Base-by-base conservation (phyloP, 2,888 invertebrate genomes). In the Stramonita haemastoma region DNA sequence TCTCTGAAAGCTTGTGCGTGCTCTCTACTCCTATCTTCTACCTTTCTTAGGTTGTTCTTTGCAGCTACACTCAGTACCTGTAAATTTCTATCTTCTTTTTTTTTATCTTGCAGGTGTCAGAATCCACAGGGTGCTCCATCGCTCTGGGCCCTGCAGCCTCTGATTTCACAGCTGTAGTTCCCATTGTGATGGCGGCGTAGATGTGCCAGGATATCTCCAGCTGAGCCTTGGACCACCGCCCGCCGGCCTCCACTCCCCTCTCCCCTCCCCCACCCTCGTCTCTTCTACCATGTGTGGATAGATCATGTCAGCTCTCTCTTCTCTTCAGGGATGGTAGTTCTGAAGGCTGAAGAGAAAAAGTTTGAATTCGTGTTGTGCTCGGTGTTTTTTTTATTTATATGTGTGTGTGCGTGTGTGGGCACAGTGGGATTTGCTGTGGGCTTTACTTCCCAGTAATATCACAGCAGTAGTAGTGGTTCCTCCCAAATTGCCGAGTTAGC, bases 61-160 rank as follows among this genome's bases (percentile, higher is more conserved):
- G 22, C 32, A 32, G 32, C 29, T 34, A n/a, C n/a, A n/a, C 77
- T 32, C 77, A 79, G 77, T 4, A 32, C 29, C 77, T 79, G 26
- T 32, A 79, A 79, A 79, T 15, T 32, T 32, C 17, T 13, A 2
- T 17, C 32, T 79, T 79, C 13, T 32, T 32, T 15, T 32, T 17
- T 79, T 79, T 79, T 79, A 32, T 32, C 32, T 32, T 79, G 77
- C 34, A 79, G 77, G 77, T 79, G 77, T 26, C 77, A 32, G 77
- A 32, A 26, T 79, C 26, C 77, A 79, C 19, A 17, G 77, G 32
- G 15, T 32, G 32, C 77, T 32, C 34, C 77, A 34, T 79, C 77
- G 32, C 32, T 79, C 32, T 79, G 34, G 46, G 46, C 46, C 77
- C 32, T 17, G 77, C 32, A 79, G 29, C 32, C 77, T 79, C 17